Evolutionary conservation across 2,113 vertebrate species (phyloP).

Genomic region (Chinchilla lanigera): DNA sequence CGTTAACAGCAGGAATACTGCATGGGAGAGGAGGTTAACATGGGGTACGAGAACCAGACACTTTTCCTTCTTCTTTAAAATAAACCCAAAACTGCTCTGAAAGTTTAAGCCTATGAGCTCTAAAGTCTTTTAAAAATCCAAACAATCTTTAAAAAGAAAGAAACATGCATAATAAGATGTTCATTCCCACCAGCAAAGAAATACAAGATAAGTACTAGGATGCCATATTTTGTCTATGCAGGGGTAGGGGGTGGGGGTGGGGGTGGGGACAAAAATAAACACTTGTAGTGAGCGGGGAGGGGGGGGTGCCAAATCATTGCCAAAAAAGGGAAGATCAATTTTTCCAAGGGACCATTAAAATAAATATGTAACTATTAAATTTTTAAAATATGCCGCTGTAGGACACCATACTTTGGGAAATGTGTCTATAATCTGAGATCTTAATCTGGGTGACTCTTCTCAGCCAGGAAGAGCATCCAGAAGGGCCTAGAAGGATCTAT

Average conservation of each 20-base stretch:
- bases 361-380: not conserved
- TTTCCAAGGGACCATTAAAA: not conserved
- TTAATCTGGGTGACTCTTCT: not conserved
- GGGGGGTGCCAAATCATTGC: not conserved
- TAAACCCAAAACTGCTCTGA: not conserved
- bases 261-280: not conserved
- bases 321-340: not conserved
- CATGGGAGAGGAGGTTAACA: not conserved
- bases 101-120: not conserved
- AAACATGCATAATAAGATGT: not conserved
- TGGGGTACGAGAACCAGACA: not conserved
- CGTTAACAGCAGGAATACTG: not conserved
- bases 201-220: fast-evolving
- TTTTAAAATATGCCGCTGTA: not conserved
- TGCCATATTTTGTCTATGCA: not conserved
- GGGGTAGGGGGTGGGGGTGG: fast-evolving
- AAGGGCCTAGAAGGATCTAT: not conserved
- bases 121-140: not conserved
- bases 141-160: not conserved
- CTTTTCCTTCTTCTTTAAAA: not conserved
- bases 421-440: not conserved
- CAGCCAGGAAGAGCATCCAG: no score
- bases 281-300: not conserved
- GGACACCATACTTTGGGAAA: not conserved
- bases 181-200: not conserved